Evolutionary conservation across 2,888 invertebrate genomes (phyloP).

Genomic region (Drosophila parthenogenetica): DNA sequence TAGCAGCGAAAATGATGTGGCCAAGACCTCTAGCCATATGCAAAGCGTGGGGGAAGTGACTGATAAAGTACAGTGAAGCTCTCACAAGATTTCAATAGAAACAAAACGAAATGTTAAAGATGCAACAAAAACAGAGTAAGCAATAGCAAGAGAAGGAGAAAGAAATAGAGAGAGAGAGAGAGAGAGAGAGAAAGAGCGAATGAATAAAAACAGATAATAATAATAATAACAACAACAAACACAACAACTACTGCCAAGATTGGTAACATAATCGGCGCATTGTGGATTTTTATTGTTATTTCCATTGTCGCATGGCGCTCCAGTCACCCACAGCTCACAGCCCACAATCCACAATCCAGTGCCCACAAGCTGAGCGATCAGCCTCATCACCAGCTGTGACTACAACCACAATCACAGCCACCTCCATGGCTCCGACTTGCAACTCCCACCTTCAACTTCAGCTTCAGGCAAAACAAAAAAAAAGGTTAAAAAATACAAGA

Average conservation of each 20-base stretch:
- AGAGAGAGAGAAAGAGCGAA: background rate
- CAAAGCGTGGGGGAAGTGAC: background rate
- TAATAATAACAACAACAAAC: slow-evolving; percentile 45
- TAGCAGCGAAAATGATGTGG: slow-evolving; percentile 32
- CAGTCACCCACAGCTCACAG: slow-evolving; percentile 53
- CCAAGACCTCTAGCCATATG: slow-evolving; percentile 27
- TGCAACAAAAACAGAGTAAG: slow-evolving; percentile 9
- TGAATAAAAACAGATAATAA: slow-evolving; percentile 17
- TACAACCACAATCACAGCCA: slow-evolving; percentile 6
- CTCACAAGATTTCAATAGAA: slow-evolving; percentile 42
- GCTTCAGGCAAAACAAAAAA: slow-evolving; percentile 9
- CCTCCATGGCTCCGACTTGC: background rate
- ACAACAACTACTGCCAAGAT: slow-evolving; percentile 64
- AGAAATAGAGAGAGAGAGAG: background rate
- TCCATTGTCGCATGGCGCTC: slow-evolving; percentile 53
- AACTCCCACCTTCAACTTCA: slow-evolving; percentile 6
- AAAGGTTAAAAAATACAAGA: slow-evolving; percentile 24
- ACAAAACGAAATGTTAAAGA: slow-evolving; percentile 28
- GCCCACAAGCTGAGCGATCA: slow-evolving; percentile 26
- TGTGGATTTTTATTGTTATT: slow-evolving; percentile 62
- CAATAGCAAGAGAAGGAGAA: slow-evolving; percentile 14
- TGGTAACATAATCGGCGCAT: slow-evolving; percentile 77
- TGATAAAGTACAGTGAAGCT: slow-evolving; percentile 13
- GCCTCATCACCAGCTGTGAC: slow-evolving; percentile 25
- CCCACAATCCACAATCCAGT: slow-evolving; percentile 14